A percentile compares a stretch with the other conserved stretches of the same genome.
These are phyloP conservation scores for Paralichthys olivaceus DNA, from an alignment of 2,113 vertebrate genomes.

Conservation along the genomic window DNA sequence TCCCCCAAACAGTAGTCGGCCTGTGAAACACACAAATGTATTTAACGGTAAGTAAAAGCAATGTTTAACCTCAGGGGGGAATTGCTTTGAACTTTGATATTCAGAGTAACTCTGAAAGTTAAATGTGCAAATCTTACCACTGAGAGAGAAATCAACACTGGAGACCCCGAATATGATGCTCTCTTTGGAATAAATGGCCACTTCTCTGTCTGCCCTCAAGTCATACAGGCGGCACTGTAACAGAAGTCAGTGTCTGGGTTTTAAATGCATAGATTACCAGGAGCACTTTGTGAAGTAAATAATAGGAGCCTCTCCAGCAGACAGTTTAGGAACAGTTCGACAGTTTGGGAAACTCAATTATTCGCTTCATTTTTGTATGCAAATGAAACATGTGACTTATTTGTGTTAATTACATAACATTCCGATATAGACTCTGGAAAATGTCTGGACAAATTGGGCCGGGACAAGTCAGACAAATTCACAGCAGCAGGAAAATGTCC, in stretches of 20 bases:
- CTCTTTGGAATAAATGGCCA: conserved; percentile 98
- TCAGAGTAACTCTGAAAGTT: not conserved
- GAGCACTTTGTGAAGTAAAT: not conserved
- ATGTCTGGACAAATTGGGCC: too few relatives aligned
- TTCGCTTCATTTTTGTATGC: too few relatives aligned
- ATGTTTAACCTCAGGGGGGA: too few relatives aligned
- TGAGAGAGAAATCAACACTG: conserved; percentile 98
- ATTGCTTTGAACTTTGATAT: not conserved
- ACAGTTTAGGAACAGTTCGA: not conserved
- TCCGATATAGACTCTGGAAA: too few relatives aligned
- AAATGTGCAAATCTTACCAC: conserved; percentile 84
- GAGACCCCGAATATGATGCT: conserved; percentile 99
- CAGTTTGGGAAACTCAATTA: not conserved
- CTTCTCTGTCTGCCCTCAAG: conserved; percentile 97
- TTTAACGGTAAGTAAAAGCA: conserved; percentile 8
- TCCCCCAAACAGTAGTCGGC: conserved; percentile 93
- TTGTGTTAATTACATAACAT: too few relatives aligned
- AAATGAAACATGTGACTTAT: too few relatives aligned
- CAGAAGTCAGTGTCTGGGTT: conserved; percentile 35
- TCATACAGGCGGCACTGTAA: conserved; percentile 96
- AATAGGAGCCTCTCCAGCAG: not conserved
- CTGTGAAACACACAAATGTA: conserved; percentile 67
- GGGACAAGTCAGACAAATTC: too few relatives aligned
- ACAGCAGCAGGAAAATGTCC: too few relatives aligned
- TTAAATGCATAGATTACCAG: not conserved